These are phyloP conservation scores for Oligia fasciuncula DNA, from an alignment of 2,888 invertebrate genomes.

Conservation along the genomic window DNA sequence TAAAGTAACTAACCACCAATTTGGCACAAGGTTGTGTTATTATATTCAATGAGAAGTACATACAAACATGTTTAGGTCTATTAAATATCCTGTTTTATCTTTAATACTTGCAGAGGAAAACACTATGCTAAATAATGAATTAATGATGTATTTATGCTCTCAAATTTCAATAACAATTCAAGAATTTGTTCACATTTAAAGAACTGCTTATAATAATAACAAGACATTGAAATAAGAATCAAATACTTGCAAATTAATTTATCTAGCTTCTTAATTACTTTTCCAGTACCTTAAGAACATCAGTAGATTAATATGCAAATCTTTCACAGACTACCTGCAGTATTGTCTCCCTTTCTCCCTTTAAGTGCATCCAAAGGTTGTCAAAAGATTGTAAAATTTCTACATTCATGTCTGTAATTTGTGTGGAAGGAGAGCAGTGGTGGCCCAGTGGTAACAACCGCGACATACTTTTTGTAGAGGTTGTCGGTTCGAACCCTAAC, in stretches of 20 bases:
- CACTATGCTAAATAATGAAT: not conserved
- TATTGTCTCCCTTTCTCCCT: not conserved
- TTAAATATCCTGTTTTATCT: conserved; percentile 43
- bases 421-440: not conserved
- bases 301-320: not conserved
- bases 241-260: not conserved
- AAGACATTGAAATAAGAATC: not conserved
- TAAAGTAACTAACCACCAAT: conserved; percentile 32
- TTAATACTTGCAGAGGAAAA: conserved; percentile 19
- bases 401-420: no score
- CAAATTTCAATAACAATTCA: conserved; percentile 1
- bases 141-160: not conserved
- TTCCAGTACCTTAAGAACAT: not conserved
- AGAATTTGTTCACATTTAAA: conserved; percentile 9
- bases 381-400: not conserved
- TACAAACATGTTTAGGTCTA: conserved; percentile 31
- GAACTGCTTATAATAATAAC: not conserved
- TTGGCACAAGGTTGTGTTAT: conserved; percentile 45
- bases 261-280: not conserved
- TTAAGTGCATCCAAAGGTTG: not conserved
- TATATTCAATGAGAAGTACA: conserved; percentile 25
- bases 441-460: not conserved
- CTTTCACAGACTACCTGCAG: not conserved
- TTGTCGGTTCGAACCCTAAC: no score
- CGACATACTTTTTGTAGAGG: no score